Base-by-base conservation (phyloP, 2,113 vertebrate species). In the Spea multiplicata region DNA sequence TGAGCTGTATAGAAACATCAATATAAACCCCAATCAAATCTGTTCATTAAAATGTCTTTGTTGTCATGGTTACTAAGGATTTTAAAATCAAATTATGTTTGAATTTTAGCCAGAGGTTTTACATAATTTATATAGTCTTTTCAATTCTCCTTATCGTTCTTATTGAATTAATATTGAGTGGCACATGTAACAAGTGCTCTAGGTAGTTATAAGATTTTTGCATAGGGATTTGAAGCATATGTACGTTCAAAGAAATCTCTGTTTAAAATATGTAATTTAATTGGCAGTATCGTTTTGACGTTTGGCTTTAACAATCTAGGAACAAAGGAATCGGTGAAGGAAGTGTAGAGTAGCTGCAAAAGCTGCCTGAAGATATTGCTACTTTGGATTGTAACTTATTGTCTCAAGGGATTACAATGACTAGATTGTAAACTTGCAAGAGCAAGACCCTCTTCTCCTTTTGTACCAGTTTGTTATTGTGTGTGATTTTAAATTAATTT, bases 191-290 rank as follows among this genome's bases (percentile, higher is more conserved):
- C 1, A 4, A 55, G 71, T 79, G 71, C 81, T 85, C 44, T 79
- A 82, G n/a, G 59, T 83, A 66, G 46, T 52, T 68, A n/a, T 59
- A 75, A 68, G 71, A 77, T 82, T 78, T 82, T 85, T 86, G 47
- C 76, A 52, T 71, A 66, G 59, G 82, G 76, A 81, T 81, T 75
- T 84, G 77, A 73, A 74, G 66, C 48, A 78, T 75, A 73, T 79
- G 59, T 66, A 64, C 48, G 45, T 65, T 72, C 47, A 72, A 71
- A 44, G 14, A 72, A 79, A 64, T 79, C 50, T 48, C 10, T 7
- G 45, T 66, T 78, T 64, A n/a, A 66, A 62, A 71, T 9, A 44
- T 70, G 5, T 14, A 66, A 72, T 61, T 77, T 77, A 50, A 71
- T 61, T 77, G 57, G 3, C 66, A 71, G 30, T 17, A 64, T 30